These are phyloP conservation scores for Agapetus fuscipes DNA, from an alignment of 2,888 invertebrate genomes.

Conservation along the genomic window DNA sequence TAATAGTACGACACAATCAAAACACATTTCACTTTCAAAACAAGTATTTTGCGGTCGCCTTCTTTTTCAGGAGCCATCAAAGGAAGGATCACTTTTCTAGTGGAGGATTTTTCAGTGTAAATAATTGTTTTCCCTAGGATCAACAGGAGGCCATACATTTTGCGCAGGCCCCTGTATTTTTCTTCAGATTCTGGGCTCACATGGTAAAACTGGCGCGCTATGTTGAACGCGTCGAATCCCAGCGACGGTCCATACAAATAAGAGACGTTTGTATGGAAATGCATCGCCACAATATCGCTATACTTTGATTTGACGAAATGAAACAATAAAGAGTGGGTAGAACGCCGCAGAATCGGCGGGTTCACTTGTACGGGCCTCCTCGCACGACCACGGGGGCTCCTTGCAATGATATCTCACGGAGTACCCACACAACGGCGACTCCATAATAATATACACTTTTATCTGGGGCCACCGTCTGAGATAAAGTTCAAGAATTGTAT, in stretches of 20 bases:
- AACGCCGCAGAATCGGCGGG: not conserved
- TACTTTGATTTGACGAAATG: too few relatives aligned
- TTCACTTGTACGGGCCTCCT: not conserved
- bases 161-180: not conserved
- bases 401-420: too few relatives aligned
- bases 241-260: not conserved
- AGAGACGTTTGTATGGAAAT: not conserved
- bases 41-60: not conserved
- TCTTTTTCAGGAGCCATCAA: too few relatives aligned
- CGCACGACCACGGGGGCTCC: too few relatives aligned
- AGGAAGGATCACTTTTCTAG: too few relatives aligned
- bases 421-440: too few relatives aligned
- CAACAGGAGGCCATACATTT: not conserved
- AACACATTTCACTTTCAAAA: slow-evolving; percentile 1
- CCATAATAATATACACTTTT: too few relatives aligned
- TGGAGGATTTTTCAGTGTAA: too few relatives aligned
- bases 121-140: not conserved
- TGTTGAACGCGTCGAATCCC: not conserved
- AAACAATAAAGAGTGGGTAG: not conserved
- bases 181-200: not conserved
- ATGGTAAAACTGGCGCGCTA: not conserved
- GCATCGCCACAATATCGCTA: not conserved
- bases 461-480: slow-evolving; percentile 7
- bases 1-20: slow-evolving; percentile 7
- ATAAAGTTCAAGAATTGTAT: slow-evolving; percentile 9